Evolutionary conservation across 1,140 invertebrate genomes (phyloP).

Genomic region (Drosophila oshimai): DNA sequence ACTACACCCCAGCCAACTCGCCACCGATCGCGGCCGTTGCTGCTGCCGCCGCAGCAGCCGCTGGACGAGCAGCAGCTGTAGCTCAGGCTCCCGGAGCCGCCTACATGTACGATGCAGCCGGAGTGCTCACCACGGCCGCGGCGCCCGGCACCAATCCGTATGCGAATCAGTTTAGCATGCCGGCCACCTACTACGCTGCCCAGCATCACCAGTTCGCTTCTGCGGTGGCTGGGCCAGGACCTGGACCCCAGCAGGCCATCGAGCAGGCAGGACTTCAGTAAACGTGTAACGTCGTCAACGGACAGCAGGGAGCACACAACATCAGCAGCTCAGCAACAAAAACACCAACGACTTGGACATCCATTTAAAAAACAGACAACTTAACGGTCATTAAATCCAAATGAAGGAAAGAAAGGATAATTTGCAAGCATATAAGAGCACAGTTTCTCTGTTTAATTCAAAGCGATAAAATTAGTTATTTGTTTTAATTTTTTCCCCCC

Average conservation of each 20-base stretch:
- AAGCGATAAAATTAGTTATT: neutral
- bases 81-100: slow-evolving; percentile 49
- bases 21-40: slow-evolving; percentile 71
- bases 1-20: slow-evolving; percentile 74
- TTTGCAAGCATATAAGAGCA: neutral
- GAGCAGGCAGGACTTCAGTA: slow-evolving; percentile 67
- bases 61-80: slow-evolving; percentile 46
- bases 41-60: slow-evolving; percentile 54
- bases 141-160: slow-evolving; percentile 75
- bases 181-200: slow-evolving; percentile 64
- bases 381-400: neutral
- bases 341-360: slow-evolving; percentile 5
- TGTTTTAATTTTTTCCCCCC: neutral
- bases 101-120: slow-evolving; percentile 77
- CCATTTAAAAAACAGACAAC: neutral
- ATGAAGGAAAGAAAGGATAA: neutral
- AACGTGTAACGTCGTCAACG: too few relatives aligned
- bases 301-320: too few relatives aligned
- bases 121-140: slow-evolving; percentile 66
- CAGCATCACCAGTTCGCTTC: slow-evolving; percentile 72
- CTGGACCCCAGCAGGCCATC: slow-evolving; percentile 61
- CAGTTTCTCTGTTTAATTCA: neutral
- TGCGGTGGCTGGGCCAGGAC: slow-evolving; percentile 63
- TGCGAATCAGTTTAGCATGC: slow-evolving; percentile 76
- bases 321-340: neutral